Conservation (phyloP, 2,888 invertebrate genomes). For the Amphipyra berbera region DNA sequence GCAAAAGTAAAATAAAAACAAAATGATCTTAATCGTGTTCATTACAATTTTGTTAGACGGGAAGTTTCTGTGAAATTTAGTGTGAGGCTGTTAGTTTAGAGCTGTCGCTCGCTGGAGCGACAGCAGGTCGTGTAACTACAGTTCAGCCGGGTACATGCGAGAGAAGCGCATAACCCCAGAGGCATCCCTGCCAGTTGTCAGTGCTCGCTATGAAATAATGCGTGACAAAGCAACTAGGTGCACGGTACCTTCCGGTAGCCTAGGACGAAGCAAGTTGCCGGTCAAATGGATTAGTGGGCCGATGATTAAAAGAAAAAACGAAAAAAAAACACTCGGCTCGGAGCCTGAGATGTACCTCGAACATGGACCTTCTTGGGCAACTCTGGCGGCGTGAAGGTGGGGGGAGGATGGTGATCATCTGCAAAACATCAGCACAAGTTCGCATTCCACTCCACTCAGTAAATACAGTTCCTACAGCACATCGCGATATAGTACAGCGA, state of each 20-base stretch:
- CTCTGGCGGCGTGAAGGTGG: conserved; percentile 99
- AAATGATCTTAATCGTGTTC: conserved; percentile 54
- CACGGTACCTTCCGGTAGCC: conserved; percentile 79
- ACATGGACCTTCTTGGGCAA: conserved; percentile 99
- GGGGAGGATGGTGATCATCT: conserved; percentile 99
- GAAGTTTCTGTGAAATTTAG: conserved; percentile 43
- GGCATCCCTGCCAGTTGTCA: conserved; percentile 67
- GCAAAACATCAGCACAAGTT: conserved; percentile 94
- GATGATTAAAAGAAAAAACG: conserved; percentile 80
- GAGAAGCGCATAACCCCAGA: conserved; percentile 74
- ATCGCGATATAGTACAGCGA: conserved; percentile 79
- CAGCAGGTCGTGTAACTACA: conserved; percentile 70
- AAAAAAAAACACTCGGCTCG: conserved; percentile 84
- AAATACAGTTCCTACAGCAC: conserved; percentile 82
- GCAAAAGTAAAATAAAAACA: conserved; percentile 75
- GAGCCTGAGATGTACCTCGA: conserved; percentile 93
- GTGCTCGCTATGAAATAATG: conserved; percentile 87
- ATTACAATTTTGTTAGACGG: conserved; percentile 51
- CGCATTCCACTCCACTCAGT: conserved; percentile 90
- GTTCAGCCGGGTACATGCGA: conserved; percentile 82
- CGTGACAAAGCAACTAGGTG: conserved; percentile 89
- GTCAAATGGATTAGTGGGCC: conserved; percentile 82
- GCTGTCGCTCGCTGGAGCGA: conserved; percentile 71
- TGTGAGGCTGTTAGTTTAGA: conserved; percentile 53
- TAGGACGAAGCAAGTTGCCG: conserved; percentile 85